Base-by-base conservation (phyloP, 1,140 invertebrate species). In the Mycetomoellerius zeteki region DNA sequence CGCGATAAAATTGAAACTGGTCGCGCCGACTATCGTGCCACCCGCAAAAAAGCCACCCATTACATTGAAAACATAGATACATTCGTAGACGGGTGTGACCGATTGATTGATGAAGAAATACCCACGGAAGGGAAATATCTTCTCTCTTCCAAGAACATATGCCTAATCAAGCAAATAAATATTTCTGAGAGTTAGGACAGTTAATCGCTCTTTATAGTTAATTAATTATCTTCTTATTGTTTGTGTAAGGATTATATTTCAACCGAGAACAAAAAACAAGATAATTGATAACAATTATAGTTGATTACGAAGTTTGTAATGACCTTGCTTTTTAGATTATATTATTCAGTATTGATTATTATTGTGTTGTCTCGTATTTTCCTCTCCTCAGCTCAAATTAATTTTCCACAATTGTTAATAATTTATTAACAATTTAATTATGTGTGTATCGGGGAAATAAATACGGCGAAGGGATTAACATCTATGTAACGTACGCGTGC, bases 31-130 rank as follows among this genome's bases (percentile, higher is more conserved):
- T 47, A 94, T 93, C 4, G 85, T 91, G 2, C 47, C 56, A 24
- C 86, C 88, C 3, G 33, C 80, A 8, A 90, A 89, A 5, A 37
- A 75, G 24, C 90, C 93, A 0, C 56, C 56, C 0, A 88, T 69
- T 7, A 80, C 33, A 37, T 89, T 91, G 1, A 86, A 88, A 0
- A 91, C 2, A 27, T 91, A 93, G 0, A 90, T 2, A 33, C 12
- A 81, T 24, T 90, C 88, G 76, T 90, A 94, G 2, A 76, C 4
- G 8, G 90, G 90, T 1, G 89, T 88, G 3, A 52, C 37, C 0
- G 90, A 91, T 50, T 93, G 80, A 67, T 93, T 92, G 21, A 90
- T 24, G 50, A 62, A 91, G 16, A 91, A 93, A 54, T 92, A 89
- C 0, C 92, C 93, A 0, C 90, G 91, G 50, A 91, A 93, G 0